Percentiles rank a stretch among this genome's conserved stretches.
These are phyloP conservation scores for Globia sparganii DNA, from an alignment of 2,888 invertebrate genomes.

Conservation along the genomic window DNA sequence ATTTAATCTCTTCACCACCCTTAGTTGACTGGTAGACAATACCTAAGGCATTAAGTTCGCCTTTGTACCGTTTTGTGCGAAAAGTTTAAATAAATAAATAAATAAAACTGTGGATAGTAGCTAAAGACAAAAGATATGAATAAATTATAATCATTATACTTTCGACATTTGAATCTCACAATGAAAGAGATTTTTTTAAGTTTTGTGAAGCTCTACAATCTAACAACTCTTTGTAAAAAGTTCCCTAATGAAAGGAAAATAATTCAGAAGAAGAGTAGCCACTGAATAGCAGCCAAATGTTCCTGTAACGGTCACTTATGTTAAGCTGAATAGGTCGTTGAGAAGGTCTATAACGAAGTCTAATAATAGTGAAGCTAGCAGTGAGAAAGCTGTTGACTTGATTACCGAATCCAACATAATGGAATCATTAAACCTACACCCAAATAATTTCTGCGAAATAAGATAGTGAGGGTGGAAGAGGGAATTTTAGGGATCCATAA, in stretches of 20 bases:
- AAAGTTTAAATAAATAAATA: too few species aligned
- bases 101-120: too few species aligned
- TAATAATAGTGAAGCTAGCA: conserved; percentile 24
- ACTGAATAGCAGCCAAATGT: conserved; percentile 6
- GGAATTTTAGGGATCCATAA: conserved; percentile 18
- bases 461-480: neutral
- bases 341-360: conserved; percentile 18
- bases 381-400: conserved; percentile 22
- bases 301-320: conserved; percentile 5
- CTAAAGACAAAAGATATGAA: too few species aligned
- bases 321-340: conserved; percentile 2
- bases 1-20: too few species aligned
- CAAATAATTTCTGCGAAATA: conserved; percentile 19
- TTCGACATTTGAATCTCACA: neutral
- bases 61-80: too few species aligned
- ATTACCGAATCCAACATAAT: conserved; percentile 19
- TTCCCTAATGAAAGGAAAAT: neutral
- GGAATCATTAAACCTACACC: conserved; percentile 11
- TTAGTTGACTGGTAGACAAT: too few species aligned
- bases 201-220: neutral
- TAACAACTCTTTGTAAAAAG: neutral
- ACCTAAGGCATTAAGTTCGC: too few species aligned
- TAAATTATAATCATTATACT: neutral
- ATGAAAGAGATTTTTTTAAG: neutral
- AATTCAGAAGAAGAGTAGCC: neutral